These are phyloP conservation scores for Cremastinae sp. DNA, from an alignment of 2,888 invertebrate genomes.

Conservation along the genomic window DNA sequence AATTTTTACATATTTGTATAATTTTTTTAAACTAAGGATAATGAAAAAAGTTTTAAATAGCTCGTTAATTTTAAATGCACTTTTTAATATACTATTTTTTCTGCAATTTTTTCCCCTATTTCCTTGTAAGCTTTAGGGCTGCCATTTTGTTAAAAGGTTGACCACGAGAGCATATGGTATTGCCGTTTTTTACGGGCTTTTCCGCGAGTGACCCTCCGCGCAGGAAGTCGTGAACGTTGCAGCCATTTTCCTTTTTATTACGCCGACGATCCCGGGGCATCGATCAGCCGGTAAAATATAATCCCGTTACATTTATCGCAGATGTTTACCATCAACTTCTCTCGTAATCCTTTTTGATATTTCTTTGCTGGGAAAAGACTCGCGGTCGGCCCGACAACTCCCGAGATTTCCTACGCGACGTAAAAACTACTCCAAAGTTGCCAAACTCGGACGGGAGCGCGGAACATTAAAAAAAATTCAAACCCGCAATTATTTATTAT, in stretches of 20 bases:
- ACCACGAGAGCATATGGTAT: not conserved
- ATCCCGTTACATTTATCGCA: conserved; percentile 18
- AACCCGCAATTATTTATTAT: too few species aligned
- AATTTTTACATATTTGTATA: too few species aligned
- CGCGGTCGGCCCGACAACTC: not conserved
- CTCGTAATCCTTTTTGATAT: conserved; percentile 18
- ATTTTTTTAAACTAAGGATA: too few species aligned
- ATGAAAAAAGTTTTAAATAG: too few species aligned
- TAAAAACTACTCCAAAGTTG: too few species aligned
- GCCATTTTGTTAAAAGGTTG: not conserved
- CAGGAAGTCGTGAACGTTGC: conserved; percentile 13
- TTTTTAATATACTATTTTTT: too few species aligned
- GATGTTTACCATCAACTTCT: conserved; percentile 10
- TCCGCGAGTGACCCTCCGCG: not conserved
- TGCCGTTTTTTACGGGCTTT: not conserved
- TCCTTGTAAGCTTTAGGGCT: not conserved
- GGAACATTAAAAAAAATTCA: too few species aligned
- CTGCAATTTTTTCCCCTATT: too few species aligned
- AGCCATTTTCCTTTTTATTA: conserved; percentile 16
- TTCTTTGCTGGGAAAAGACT: conserved; percentile 5
- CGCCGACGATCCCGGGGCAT: conserved; percentile 11
- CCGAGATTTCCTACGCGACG: too few species aligned
- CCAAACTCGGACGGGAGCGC: too few species aligned
- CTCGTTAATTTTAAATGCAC: too few species aligned
- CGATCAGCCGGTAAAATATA: conserved; percentile 28